Conservation (phyloP, 2,797 vertebrate genomes). For the Cheirogaleus major region DNA sequence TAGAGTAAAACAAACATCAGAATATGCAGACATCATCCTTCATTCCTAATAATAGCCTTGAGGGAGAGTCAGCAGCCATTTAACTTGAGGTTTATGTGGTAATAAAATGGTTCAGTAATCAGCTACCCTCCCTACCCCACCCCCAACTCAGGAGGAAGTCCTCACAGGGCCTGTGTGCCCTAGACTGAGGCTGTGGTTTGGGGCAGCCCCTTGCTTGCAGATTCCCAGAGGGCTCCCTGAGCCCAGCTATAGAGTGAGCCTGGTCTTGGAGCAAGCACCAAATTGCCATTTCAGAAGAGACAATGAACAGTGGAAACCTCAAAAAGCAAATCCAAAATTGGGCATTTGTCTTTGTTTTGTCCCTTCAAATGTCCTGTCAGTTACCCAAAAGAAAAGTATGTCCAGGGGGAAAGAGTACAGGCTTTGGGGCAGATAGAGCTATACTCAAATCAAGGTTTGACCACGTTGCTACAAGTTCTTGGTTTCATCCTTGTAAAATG, state of each 20-base stretch:
- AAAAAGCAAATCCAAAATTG: background rate
- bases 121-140: background rate
- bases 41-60: background rate
- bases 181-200: background rate
- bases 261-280: background rate
- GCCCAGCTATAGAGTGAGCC: background rate
- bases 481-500: background rate
- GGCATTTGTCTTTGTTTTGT: background rate
- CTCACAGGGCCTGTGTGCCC: background rate
- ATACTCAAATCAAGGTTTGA: background rate
- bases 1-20: background rate
- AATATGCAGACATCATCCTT: background rate
- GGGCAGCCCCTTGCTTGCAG: background rate
- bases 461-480: background rate
- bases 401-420: background rate
- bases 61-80: background rate
- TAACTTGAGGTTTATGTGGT: slow-evolving; percentile 23
- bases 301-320: background rate
- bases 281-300: background rate
- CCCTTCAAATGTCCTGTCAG: background rate
- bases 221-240: background rate
- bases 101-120: background rate
- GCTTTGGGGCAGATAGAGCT: background rate
- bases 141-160: background rate
- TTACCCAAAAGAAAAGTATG: background rate